These are phyloP conservation scores for Potamilus streckersoni DNA, from an alignment of 1,140 invertebrate genomes.

Conservation along the genomic window DNA sequence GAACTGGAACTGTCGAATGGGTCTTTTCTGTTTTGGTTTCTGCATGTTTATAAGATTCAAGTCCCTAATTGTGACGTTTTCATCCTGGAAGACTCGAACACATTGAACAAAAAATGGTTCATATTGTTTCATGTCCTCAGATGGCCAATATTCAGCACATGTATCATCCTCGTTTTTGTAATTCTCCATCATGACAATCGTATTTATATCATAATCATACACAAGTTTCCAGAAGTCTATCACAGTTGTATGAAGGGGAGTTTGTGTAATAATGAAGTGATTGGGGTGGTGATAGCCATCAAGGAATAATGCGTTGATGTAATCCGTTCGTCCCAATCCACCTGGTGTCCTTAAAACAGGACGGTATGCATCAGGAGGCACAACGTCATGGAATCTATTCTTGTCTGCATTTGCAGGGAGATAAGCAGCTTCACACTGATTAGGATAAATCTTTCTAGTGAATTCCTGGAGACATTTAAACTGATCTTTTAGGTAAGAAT, in stretches of 20 bases:
- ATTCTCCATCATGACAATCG: conserved; percentile 63
- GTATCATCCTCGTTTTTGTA: conserved; percentile 56
- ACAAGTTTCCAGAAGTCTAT: conserved; percentile 67
- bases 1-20: conserved; percentile 61
- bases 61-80: conserved; percentile 56
- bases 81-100: conserved; percentile 49
- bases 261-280: conserved; percentile 65
- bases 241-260: conserved; percentile 61
- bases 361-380: conserved; percentile 50
- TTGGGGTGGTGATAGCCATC: conserved; percentile 56
- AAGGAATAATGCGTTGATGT: conserved; percentile 59
- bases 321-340: conserved; percentile 68
- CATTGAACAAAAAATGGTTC: conserved; percentile 58
- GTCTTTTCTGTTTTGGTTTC: conserved; percentile 36
- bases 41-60: conserved; percentile 48
- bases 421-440: conserved; percentile 42
- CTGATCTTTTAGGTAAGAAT: conserved; percentile 60
- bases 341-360: conserved; percentile 50
- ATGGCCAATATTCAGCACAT: conserved; percentile 61
- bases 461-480: conserved; percentile 54
- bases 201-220: conserved; percentile 59
- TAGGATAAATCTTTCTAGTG: conserved; percentile 41
- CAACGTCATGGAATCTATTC: conserved; percentile 58
- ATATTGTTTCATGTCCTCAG: conserved; percentile 51
- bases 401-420: conserved; percentile 49